Evolutionary conservation across 2,888 invertebrate genomes (phyloP), one percentile per base, ranked within the genome.

Genomic region (Polia nebulosa): DNA sequence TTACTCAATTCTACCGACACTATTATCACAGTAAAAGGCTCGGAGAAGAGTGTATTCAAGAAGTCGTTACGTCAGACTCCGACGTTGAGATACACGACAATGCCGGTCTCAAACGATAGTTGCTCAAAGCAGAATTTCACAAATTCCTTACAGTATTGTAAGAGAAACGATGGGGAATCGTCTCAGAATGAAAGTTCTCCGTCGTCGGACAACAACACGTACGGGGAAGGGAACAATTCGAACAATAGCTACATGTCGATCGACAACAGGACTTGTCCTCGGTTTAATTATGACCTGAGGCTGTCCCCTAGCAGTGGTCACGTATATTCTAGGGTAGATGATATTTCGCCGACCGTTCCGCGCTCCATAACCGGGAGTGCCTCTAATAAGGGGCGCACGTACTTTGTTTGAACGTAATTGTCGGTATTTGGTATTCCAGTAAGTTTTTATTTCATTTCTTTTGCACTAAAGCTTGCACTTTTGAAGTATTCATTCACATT

Each of bases 221-320:
- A 96, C 88, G 97, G 96, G 85, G 97, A 96, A 89, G 96, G 96
- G 85, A 96, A 97, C 87, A 96, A 96, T 89, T 94, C 96, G 87
- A 97, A 97, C 92, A 97, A 97, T 92, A 97, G 97, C 94, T 97
- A 97, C 93, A 96, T 97, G 92, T 97, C 97, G 78, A 97, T 97
- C 85, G 97, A 97, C 88, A 95, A 95, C 89, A 94, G 94, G 87
- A 91, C 92, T 88, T 95, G 95, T 93, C 92, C 95, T 87, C 95
- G 95, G 89, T 95, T 95, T 95, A 95, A 95, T 95, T 95, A 95
- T 93, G 95, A 95, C 95, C 92, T 95, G 85, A 89, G 95, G 95
- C 92, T 94, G 72, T 95, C 95, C 87, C 95, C 95, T 80, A 93
- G 93, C 88, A 95, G 90, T 86, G 95, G 95, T 92, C 95, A 95